A percentile compares a stretch with the other conserved stretches of the same genome.
Evolutionary conservation across 2,797 vertebrate species (phyloP).

Genomic region (Artibeus lituratus): DNA sequence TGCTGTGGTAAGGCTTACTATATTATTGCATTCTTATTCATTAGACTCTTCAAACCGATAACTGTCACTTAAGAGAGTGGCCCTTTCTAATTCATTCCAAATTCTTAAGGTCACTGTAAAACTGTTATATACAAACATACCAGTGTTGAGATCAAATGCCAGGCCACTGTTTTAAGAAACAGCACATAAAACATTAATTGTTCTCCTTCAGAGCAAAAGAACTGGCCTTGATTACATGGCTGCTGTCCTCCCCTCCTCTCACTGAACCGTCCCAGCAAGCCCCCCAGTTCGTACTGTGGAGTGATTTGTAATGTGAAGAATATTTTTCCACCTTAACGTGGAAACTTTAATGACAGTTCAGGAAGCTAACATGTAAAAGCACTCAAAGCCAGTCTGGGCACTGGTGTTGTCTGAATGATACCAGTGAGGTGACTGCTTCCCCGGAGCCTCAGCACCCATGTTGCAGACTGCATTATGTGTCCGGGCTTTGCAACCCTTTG

Average conservation of each 20-base stretch:
- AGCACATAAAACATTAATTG: neutral
- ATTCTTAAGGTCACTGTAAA: neutral
- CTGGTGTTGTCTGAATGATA: neutral
- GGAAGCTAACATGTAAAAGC: neutral
- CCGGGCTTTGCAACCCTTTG: neutral
- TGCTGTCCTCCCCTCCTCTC: neutral
- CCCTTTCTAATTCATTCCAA: neutral
- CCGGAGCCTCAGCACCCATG: neutral
- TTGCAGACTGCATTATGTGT: neutral
- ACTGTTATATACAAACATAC: neutral
- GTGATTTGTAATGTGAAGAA: neutral
- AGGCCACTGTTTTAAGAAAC: neutral
- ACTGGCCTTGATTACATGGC: neutral
- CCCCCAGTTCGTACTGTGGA: neutral
- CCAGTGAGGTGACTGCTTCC: neutral
- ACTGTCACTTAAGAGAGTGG: neutral
- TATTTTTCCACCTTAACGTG: neutral
- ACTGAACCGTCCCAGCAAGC: neutral
- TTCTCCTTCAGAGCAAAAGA: neutral
- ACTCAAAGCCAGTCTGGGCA: neutral
- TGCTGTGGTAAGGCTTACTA: neutral
- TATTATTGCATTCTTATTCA: neutral
- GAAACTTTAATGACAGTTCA: neutral
- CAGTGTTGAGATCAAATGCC: neutral
- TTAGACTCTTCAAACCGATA: constrained; percentile 4